Percentiles rank a stretch among this genome's conserved stretches.
phyloP scores from a whole-genome alignment of 2,888 invertebrate species.

The Xanthia icteritia region DNA sequence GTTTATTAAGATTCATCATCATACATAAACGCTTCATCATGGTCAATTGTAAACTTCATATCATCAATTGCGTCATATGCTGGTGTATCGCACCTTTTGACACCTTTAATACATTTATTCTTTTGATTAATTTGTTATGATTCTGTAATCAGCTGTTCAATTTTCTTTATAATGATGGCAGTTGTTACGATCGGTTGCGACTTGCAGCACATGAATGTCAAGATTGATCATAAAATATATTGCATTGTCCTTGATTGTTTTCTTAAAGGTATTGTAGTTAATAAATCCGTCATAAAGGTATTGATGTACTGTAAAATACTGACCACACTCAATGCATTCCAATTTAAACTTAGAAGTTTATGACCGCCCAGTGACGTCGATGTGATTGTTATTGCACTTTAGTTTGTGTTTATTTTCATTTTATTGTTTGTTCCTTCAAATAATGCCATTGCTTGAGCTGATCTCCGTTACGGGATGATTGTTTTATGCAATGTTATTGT shows the following conservation, averaged over 20 bases:
- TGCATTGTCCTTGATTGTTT: constrained; percentile 38
- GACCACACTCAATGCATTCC: constrained; percentile 78
- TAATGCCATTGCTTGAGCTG: constrained; percentile 18
- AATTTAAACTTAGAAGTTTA: constrained; percentile 73
- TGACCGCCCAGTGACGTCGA: constrained; percentile 70
- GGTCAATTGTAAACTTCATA: constrained; percentile 41
- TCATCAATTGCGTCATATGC: constrained; percentile 53
- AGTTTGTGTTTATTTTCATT: constrained; percentile 63
- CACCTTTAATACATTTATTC: constrained; percentile 37
- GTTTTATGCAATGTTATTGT: constrained; percentile 33
- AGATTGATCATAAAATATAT: constrained; percentile 22
- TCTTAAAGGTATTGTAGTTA: constrained; percentile 33
- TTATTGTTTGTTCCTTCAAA: constrained; percentile 46
- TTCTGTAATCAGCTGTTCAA: constrained; percentile 52
- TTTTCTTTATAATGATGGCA: constrained; percentile 24
- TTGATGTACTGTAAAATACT: constrained; percentile 68
- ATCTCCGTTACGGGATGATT: constrained; percentile 19
- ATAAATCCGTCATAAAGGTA: constrained; percentile 25
- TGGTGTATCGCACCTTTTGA: constrained; percentile 42
- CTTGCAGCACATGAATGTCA: constrained; percentile 28
- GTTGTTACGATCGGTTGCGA: constrained; percentile 7
- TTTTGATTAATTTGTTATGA: constrained; percentile 47
- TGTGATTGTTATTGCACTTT: constrained; percentile 66
- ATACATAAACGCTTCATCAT: constrained; percentile 23
- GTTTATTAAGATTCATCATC: constrained; percentile 44